Conservation (phyloP, 2,113 vertebrate species). For the Lagenorhynchus albirostris region DNA sequence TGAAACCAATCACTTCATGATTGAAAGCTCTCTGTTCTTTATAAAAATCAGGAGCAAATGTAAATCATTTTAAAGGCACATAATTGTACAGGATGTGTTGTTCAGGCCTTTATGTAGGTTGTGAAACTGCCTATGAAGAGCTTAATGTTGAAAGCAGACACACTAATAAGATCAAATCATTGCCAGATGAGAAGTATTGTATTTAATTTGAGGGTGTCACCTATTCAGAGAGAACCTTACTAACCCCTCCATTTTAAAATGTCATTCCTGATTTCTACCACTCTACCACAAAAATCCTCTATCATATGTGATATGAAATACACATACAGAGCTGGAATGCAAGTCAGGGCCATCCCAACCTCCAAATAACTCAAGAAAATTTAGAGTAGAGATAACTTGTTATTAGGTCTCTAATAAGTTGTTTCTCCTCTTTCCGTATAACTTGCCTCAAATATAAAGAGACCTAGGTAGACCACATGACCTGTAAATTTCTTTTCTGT, state of each 20-base stretch:
- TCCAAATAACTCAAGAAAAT: not conserved
- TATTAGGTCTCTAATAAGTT: not conserved
- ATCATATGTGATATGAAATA: not conserved
- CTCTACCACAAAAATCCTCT: not conserved
- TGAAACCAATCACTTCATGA: not conserved
- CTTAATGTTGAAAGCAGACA: not conserved
- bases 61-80: not conserved
- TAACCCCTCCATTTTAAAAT: not conserved
- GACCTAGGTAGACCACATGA: not conserved
- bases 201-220: not conserved
- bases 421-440: not conserved
- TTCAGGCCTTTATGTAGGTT: not conserved
- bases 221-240: not conserved
- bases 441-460: not conserved
- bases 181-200: not conserved
- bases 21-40: not conserved
- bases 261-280: not conserved
- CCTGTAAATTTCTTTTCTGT: not conserved
- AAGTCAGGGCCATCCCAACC: not conserved
- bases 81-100: not conserved
- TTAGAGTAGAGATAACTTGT: not conserved
- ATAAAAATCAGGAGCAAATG: not conserved
- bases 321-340: accelerated
- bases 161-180: not conserved
- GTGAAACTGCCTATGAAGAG: not conserved